Evolutionary conservation across 2,113 vertebrate species (phyloP).

Genomic region (Tichodroma muraria): DNA sequence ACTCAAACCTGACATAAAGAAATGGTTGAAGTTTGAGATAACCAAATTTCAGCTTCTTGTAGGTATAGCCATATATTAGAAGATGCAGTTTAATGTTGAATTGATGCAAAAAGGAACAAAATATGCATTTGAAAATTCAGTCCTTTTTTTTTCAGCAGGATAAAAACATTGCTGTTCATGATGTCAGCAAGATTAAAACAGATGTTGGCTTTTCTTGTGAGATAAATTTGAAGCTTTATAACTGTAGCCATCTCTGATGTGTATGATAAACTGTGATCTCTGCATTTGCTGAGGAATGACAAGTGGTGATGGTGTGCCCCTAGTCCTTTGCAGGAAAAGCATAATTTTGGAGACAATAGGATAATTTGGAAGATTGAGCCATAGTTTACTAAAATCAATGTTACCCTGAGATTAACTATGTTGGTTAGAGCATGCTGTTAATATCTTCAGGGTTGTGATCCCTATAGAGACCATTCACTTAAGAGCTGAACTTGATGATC

Average conservation of each 20-base stretch:
- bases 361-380: not conserved
- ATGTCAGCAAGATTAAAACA: not conserved
- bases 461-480: not conserved
- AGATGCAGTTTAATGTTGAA: not conserved
- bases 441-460: not conserved
- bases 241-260: not conserved
- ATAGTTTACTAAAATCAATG: not conserved
- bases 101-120: not conserved
- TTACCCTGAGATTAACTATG: not conserved
- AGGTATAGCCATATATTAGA: not conserved
- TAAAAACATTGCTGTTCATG: not conserved
- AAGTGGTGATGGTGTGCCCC: not conserved
- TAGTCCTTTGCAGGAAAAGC: not conserved
- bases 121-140: not conserved
- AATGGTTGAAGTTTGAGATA: not conserved
- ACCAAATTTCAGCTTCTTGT: not conserved
- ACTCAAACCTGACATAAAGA: not conserved
- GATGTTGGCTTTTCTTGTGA: not conserved
- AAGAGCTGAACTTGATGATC: not conserved
- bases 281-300: not conserved
- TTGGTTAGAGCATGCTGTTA: not conserved
- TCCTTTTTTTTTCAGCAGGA: not conserved
- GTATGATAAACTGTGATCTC: not conserved
- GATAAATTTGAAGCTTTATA: not conserved
- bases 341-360: not conserved